Evolutionary conservation across 53 echinoderm and acorn worm genomes (phyloP).

Genomic region (Actinopyga echinites): DNA sequence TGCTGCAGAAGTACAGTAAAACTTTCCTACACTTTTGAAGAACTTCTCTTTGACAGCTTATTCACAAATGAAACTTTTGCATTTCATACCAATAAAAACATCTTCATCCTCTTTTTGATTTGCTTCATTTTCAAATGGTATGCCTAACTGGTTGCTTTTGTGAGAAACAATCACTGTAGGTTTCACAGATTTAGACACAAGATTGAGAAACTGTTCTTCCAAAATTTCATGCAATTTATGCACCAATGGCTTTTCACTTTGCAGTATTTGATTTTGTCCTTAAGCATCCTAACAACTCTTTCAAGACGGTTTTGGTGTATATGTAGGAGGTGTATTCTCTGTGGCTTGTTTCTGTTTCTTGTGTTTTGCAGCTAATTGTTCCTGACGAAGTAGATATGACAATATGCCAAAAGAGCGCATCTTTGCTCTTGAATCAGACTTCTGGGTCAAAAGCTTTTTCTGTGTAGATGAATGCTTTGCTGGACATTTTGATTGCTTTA

Average conservation of each 20-base stretch:
- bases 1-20: constrained; percentile 33
- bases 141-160: constrained; percentile 29
- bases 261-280: constrained; percentile 34
- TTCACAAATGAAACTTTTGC: constrained; percentile 38
- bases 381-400: background rate
- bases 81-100: constrained; percentile 48
- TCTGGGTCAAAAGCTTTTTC: too few relatives aligned
- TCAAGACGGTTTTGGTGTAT: background rate
- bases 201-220: constrained; percentile 39
- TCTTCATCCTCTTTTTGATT: constrained; percentile 51
- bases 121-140: constrained; percentile 39
- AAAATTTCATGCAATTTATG: constrained; percentile 38
- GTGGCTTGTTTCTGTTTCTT: background rate
- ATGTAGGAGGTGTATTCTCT: background rate
- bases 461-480: too few relatives aligned
- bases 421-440: background rate
- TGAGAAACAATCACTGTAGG: constrained; percentile 26
- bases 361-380: background rate
- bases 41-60: background rate
- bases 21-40: constrained; percentile 37
- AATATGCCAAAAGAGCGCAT: background rate
- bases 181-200: constrained; percentile 38
- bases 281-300: background rate
- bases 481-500: too few relatives aligned
- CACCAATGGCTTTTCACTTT: constrained; percentile 56